Conservation (phyloP, 2,888 invertebrate genomes). For the Agrilus biguttatus region DNA sequence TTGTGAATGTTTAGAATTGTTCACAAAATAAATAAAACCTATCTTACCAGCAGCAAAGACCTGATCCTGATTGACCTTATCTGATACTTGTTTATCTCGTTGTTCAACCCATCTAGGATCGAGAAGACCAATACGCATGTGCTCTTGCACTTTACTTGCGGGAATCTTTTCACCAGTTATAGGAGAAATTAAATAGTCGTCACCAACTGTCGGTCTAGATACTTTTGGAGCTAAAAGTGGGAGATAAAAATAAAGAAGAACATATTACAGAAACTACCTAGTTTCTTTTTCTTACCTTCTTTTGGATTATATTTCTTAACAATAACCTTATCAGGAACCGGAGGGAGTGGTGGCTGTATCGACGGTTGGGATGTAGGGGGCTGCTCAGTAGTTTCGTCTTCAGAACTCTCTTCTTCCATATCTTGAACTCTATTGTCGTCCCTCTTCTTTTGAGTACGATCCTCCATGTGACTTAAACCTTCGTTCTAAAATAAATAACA, state of each 20-base stretch:
- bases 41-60: slow-evolving; percentile 52
- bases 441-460: slow-evolving; percentile 32
- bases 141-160: slow-evolving; percentile 93
- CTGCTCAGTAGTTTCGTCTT: slow-evolving; percentile 43
- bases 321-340: slow-evolving; percentile 81
- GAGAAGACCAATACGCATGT: slow-evolving; percentile 90
- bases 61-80: slow-evolving; percentile 83
- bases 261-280: background rate
- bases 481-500: slow-evolving; percentile 23
- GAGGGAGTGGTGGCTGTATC: slow-evolving; percentile 57
- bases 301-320: slow-evolving; percentile 98
- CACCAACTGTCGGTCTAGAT: slow-evolving; percentile 49
- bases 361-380: slow-evolving; percentile 25
- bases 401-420: slow-evolving; percentile 82
- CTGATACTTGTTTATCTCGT: slow-evolving; percentile 83
- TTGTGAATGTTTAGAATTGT: background rate
- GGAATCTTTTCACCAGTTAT: slow-evolving; percentile 97
- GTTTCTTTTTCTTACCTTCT: slow-evolving; percentile 36
- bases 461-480: slow-evolving; percentile 54
- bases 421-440: slow-evolving; percentile 62
- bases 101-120: slow-evolving; percentile 98
- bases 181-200: slow-evolving; percentile 92
- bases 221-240: slow-evolving; percentile 33
- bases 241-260: slow-evolving; percentile 1
- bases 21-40: background rate